phyloP scores from a whole-genome alignment of 2,113 vertebrate genomes.

The Tetrax tetrax region DNA sequence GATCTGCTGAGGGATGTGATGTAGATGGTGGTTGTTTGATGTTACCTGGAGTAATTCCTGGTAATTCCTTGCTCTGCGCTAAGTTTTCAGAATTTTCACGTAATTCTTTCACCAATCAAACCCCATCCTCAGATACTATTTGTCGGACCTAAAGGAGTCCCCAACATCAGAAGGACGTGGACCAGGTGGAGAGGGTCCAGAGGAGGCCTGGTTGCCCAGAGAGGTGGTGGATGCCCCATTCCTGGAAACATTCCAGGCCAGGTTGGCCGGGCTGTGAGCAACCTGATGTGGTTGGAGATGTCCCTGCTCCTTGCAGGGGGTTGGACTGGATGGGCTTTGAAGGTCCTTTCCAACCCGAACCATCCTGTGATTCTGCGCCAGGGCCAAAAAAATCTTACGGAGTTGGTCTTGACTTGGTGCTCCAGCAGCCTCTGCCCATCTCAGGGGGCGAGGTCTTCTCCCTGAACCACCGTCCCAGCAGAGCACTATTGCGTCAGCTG shows the following conservation, averaged over 20 bases:
- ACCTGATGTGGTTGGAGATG: too few species aligned
- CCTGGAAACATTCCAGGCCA: too few species aligned
- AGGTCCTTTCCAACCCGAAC: too few species aligned
- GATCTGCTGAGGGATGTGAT: too few species aligned
- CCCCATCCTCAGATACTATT: background rate
- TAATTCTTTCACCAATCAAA: background rate
- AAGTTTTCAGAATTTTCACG: background rate
- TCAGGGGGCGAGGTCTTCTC: background rate
- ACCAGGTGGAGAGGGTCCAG: too few species aligned
- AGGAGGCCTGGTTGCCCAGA: too few species aligned
- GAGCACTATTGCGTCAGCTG: background rate
- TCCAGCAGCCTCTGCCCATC: background rate
- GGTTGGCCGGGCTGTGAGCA: too few species aligned
- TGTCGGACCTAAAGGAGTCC: background rate
- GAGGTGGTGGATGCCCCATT: too few species aligned
- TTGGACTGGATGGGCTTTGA: too few species aligned
- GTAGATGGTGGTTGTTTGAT: background rate
- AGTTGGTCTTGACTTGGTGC: background rate
- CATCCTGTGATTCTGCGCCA: too few species aligned
- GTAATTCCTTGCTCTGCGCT: background rate
- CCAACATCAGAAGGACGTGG: too few species aligned
- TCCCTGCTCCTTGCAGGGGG: too few species aligned
- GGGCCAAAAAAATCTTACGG: accelerated
- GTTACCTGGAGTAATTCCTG: background rate
- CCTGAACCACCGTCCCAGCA: background rate